Percentiles rank a stretch among this genome's conserved stretches.
These are phyloP conservation scores for Phalera bucephala DNA, from an alignment of 2,888 invertebrate genomes.

Conservation along the genomic window DNA sequence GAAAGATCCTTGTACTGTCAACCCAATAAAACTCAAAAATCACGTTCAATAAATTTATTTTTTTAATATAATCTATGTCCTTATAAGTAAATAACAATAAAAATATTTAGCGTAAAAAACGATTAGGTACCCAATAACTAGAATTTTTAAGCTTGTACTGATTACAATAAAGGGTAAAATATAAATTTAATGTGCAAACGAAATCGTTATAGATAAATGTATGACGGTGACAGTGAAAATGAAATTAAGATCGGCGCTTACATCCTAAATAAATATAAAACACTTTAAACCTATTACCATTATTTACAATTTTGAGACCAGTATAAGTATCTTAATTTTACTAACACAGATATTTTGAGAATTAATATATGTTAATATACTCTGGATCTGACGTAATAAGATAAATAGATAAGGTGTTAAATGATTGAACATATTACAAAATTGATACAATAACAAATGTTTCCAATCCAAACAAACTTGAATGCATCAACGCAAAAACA, in stretches of 20 bases:
- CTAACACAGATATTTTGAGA: too few species aligned
- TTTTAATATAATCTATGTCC: constrained; percentile 44
- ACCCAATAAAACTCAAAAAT: too few species aligned
- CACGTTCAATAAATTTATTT: constrained; percentile 41
- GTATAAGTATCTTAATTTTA: constrained; percentile 5
- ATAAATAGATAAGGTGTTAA: too few species aligned
- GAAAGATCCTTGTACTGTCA: too few species aligned
- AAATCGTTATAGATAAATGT: constrained; percentile 8
- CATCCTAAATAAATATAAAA: constrained; percentile 51
- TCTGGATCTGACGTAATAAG: too few species aligned
- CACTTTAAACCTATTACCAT: constrained; percentile 22
- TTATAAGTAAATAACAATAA: constrained; percentile 71
- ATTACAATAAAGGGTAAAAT: constrained; percentile 17
- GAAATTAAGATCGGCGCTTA: constrained; percentile 33
- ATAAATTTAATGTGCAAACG: constrained; percentile 10
- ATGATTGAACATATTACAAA: too few species aligned
- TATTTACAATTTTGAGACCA: constrained; percentile 42
- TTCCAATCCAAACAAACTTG: too few species aligned
- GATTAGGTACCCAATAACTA: constrained; percentile 32
- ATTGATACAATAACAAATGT: too few species aligned
- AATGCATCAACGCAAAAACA: too few species aligned
- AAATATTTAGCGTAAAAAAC: constrained; percentile 41
- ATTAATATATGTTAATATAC: too few species aligned
- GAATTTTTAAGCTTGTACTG: constrained; percentile 25
- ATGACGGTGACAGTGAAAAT: neutral